Evolutionary conservation across 2,113 vertebrate genomes (phyloP).

Genomic region (Potamarius usumacintae): DNA sequence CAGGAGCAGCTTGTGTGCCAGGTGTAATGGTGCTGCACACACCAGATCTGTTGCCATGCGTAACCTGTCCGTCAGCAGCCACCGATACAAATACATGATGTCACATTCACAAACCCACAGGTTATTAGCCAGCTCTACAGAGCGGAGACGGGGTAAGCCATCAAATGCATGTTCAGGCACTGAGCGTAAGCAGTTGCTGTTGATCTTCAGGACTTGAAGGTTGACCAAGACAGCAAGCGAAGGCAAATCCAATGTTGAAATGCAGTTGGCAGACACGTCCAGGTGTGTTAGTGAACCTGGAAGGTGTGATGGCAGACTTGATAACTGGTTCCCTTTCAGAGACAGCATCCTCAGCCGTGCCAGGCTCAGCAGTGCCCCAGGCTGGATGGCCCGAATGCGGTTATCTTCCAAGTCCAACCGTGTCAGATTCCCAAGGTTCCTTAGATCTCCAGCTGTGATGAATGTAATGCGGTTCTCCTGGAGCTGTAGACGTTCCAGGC

Average conservation of each 20-base stretch:
- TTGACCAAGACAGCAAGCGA: conserved; percentile 68
- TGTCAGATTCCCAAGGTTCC: conserved; percentile 72
- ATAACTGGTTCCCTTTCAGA: conserved; percentile 71
- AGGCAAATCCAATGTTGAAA: conserved; percentile 65
- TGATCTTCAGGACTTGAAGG: conserved; percentile 74
- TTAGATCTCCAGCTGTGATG: conserved; percentile 68
- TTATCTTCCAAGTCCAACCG: conserved; percentile 74
- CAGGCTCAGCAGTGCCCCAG: conserved; percentile 66
- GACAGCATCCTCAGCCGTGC: conserved; percentile 65
- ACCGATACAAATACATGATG: conserved; percentile 73
- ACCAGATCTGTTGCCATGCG: conserved; percentile 69
- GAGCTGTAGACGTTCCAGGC: conserved; percentile 72
- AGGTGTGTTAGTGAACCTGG: conserved; percentile 70
- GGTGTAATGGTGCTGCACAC: conserved; percentile 68
- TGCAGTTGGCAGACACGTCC: conserved; percentile 74
- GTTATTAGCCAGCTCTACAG: conserved; percentile 70
- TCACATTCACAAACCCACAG: conserved; percentile 76
- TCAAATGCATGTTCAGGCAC: conserved; percentile 72
- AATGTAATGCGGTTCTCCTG: conserved; percentile 76
- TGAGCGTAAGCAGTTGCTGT: conserved; percentile 73
- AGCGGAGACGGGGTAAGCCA: conserved; percentile 61
- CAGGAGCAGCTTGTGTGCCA: conserved; percentile 68
- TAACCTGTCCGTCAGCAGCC: conserved; percentile 67
- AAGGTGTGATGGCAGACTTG: conserved; percentile 64
- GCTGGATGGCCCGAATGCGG: conserved; percentile 72